Percentiles rank a stretch among this genome's conserved stretches.
These are phyloP conservation scores for Tyria jacobaeae DNA, from an alignment of 2,888 invertebrate genomes.

Conservation along the genomic window DNA sequence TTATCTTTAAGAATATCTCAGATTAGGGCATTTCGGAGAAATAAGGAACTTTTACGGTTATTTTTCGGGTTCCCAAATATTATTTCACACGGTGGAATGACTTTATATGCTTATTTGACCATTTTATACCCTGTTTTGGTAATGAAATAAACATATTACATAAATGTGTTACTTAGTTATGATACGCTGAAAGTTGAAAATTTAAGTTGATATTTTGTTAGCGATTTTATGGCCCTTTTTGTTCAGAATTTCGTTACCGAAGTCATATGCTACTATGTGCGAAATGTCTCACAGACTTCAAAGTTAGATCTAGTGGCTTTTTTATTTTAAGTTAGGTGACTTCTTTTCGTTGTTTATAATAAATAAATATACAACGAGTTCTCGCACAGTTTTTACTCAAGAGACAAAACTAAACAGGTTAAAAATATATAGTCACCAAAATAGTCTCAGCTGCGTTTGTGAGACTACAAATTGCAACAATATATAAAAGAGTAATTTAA, in stretches of 20 bases:
- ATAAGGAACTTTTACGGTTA: slow-evolving; percentile 43
- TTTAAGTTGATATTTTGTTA: no score
- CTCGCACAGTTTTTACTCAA: slow-evolving; percentile 3
- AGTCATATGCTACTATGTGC: no score
- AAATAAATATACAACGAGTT: neutral
- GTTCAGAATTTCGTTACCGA: no score
- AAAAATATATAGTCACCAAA: slow-evolving; percentile 30
- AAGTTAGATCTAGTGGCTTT: no score
- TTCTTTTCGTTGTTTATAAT: slow-evolving; percentile 3
- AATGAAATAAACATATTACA: slow-evolving; percentile 1
- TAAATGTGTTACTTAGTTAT: neutral
- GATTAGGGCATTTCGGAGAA: slow-evolving; percentile 49
- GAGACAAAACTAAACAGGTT: slow-evolving; percentile 17
- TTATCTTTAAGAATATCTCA: slow-evolving; percentile 49
- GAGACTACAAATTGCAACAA: slow-evolving; percentile 36
- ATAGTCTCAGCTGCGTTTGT: slow-evolving; percentile 43
- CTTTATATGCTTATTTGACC: slow-evolving; percentile 8
- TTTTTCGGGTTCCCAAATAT: slow-evolving; percentile 28
- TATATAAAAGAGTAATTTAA: slow-evolving; percentile 47
- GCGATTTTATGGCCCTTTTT: no score
- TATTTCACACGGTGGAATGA: slow-evolving; percentile 23
- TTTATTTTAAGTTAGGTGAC: neutral
- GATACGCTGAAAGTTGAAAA: no score
- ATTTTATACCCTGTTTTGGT: neutral
- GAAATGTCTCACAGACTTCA: no score